Evolutionary conservation across 2,888 invertebrate species (phyloP).

Genomic region (Steinernema scapterisci): DNA sequence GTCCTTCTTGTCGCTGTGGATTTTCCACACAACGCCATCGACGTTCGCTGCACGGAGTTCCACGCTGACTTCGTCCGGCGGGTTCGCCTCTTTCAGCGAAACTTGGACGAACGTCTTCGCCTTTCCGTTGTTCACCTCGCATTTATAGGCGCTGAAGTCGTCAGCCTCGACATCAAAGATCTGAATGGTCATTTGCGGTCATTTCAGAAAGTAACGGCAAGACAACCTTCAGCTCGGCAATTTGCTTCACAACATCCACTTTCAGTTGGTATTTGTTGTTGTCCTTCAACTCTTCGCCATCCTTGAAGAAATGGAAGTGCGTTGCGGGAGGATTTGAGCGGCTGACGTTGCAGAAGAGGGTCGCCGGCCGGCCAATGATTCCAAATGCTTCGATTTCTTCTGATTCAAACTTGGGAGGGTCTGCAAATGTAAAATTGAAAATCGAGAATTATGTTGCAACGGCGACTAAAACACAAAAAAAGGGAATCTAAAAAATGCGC

Average conservation of each 20-base stretch:
- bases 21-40: slow-evolving; percentile 53
- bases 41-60: slow-evolving; percentile 46
- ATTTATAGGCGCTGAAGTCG: slow-evolving; percentile 58
- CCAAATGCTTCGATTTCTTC: slow-evolving; percentile 51
- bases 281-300: slow-evolving; percentile 46
- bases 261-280: slow-evolving; percentile 47
- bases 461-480: too few relatives aligned
- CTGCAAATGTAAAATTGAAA: too few relatives aligned
- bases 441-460: too few relatives aligned
- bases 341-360: slow-evolving; percentile 57
- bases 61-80: slow-evolving; percentile 59
- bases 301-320: slow-evolving; percentile 55
- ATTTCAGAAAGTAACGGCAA: slow-evolving; percentile 10
- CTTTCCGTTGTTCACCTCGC: slow-evolving; percentile 62
- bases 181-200: slow-evolving; percentile 39
- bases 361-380: slow-evolving; percentile 46
- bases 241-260: slow-evolving; percentile 44
- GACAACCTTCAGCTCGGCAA: slow-evolving; percentile 48
- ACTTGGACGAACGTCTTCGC: slow-evolving; percentile 52
- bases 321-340: slow-evolving; percentile 52
- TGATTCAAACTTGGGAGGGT: slow-evolving; percentile 51
- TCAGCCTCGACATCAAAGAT: slow-evolving; percentile 54
- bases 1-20: slow-evolving; percentile 47
- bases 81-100: slow-evolving; percentile 57
- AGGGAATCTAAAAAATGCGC: too few relatives aligned